These are phyloP conservation scores for Macrobrachium nipponense DNA, from an alignment of 1,140 invertebrate genomes.

Conservation along the genomic window DNA sequence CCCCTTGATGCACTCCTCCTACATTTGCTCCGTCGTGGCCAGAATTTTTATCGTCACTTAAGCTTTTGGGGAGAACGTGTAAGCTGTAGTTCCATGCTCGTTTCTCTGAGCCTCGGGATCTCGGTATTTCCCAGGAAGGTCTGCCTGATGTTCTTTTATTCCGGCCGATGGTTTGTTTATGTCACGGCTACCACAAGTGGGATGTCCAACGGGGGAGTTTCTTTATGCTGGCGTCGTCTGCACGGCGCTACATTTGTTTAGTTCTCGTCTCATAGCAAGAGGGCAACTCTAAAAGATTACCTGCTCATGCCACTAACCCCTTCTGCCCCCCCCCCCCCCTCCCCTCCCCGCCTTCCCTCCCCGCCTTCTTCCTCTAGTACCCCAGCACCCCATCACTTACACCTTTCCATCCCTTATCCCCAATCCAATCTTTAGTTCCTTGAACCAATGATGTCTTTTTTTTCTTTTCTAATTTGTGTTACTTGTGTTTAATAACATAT, in stretches of 20 bases:
- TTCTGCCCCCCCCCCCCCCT: background rate
- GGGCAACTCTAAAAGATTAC: no score
- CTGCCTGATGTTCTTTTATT: constrained; percentile 11
- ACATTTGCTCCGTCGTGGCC: constrained; percentile 13
- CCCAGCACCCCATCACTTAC: background rate
- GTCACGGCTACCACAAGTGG: background rate
- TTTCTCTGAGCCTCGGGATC: constrained; percentile 11
- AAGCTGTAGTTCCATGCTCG: constrained; percentile 11
- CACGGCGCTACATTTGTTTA: no score
- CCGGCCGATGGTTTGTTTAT: constrained; percentile 19
- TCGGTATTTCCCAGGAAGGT: background rate
- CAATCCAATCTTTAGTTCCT: background rate
- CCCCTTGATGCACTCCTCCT: constrained; percentile 12
- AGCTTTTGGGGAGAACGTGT: constrained; percentile 15
- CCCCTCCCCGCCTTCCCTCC: background rate
- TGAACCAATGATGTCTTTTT: background rate
- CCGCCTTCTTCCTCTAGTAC: background rate
- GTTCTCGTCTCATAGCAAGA: no score
- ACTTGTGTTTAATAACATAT: background rate
- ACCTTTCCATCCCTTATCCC: background rate
- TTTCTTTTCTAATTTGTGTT: background rate
- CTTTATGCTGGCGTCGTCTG: no score
- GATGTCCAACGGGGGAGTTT: no score
- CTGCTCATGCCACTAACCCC: background rate
- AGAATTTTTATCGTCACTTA: constrained; percentile 23